Conservation (phyloP, 2,797 vertebrate species). For the Prunella strophiata region DNA sequence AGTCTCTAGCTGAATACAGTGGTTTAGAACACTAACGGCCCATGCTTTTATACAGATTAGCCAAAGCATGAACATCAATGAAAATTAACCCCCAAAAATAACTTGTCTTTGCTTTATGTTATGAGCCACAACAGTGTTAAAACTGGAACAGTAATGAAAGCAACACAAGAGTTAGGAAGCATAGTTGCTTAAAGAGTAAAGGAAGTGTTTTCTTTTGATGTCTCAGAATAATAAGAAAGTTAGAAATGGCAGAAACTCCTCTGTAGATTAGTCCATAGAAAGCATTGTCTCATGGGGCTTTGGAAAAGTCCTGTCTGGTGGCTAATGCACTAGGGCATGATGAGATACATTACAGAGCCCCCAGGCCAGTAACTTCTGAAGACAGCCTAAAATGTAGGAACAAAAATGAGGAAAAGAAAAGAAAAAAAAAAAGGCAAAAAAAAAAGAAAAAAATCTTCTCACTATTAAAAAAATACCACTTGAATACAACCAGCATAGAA, state of each 20-base stretch:
- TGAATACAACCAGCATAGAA: conserved; percentile 69
- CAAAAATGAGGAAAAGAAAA: conserved; percentile 66
- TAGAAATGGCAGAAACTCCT: conserved; percentile 80
- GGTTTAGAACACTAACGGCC: conserved; percentile 59
- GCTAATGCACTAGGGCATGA: conserved; percentile 80
- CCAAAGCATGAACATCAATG: conserved; percentile 71
- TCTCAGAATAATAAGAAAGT: conserved; percentile 70
- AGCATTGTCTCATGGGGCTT: conserved; percentile 84
- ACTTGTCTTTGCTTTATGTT: conserved; percentile 44
- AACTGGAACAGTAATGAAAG: conserved; percentile 67
- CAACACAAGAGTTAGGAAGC: conserved; percentile 71
- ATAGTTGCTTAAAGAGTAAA: conserved; percentile 71
- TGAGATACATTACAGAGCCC: conserved; percentile 84
- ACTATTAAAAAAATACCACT: conserved; percentile 74
- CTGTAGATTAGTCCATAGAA: conserved; percentile 85
- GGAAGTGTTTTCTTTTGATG: conserved; percentile 67
- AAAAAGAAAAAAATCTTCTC: conserved; percentile 51
- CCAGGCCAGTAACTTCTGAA: conserved; percentile 88
- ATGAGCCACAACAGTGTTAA: conserved; percentile 67
- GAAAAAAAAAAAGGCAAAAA: neutral
- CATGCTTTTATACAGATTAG: conserved; percentile 70
- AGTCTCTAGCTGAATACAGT: conserved; percentile 69
- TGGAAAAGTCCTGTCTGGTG: conserved; percentile 86
- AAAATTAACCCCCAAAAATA: conserved; percentile 41
- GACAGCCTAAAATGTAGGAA: conserved; percentile 85